phyloP scores from a whole-genome alignment of 1,140 invertebrate genomes.

The Daktulosphaira vitifoliae region DNA sequence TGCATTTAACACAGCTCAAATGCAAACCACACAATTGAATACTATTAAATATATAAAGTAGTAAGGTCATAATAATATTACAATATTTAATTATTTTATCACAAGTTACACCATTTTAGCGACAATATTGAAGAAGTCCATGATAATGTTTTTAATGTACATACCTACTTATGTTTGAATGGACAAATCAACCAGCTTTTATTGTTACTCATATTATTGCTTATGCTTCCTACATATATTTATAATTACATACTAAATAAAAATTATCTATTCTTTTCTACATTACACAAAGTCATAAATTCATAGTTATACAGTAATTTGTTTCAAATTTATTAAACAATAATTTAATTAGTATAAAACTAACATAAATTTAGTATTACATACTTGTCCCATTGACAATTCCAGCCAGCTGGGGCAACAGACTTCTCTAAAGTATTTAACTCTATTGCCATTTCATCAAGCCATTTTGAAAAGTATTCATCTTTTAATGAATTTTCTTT shows the following conservation, averaged over 20 bases:
- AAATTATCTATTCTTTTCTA: too few species aligned
- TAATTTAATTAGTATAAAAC: too few species aligned
- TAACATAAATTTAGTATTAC: slow-evolving; percentile 36
- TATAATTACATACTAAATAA: too few species aligned
- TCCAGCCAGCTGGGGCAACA: slow-evolving; percentile 59
- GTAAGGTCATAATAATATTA: slow-evolving; percentile 27
- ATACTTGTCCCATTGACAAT: slow-evolving; percentile 68
- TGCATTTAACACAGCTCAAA: slow-evolving; percentile 29
- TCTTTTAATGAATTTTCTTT: slow-evolving; percentile 50
- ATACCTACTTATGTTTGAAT: slow-evolving; percentile 14
- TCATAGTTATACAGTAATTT: too few species aligned
- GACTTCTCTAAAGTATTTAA: slow-evolving; percentile 52
- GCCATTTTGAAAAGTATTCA: slow-evolving; percentile 52
- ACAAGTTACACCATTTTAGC: background rate
- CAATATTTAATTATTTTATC: slow-evolving; percentile 14
- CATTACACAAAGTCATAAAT: too few species aligned
- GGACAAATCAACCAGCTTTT: background rate
- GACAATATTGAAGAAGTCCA: too few species aligned
- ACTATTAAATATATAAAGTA: slow-evolving; percentile 34
- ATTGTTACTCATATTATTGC: background rate
- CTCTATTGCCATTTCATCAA: slow-evolving; percentile 51
- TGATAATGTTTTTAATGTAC: background rate
- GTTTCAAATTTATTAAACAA: too few species aligned
- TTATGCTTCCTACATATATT: too few species aligned
- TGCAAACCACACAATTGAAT: slow-evolving; percentile 31